Evolutionary conservation across 2,797 vertebrate species (phyloP).

Genomic region (Danio albolineatus): DNA sequence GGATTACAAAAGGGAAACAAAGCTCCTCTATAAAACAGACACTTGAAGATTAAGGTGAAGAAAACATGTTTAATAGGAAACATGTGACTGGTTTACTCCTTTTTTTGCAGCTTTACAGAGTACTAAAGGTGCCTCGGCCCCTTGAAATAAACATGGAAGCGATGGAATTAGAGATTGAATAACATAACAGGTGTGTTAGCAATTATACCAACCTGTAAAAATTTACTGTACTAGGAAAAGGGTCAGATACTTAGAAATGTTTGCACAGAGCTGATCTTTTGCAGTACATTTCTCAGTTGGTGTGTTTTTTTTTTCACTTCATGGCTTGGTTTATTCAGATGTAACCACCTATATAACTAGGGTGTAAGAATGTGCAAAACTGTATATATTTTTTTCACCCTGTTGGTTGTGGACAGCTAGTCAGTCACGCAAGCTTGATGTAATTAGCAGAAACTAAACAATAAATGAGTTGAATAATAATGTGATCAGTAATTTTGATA

Average conservation of each 20-base stretch:
- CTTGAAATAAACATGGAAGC: conserved; percentile 73
- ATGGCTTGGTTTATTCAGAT: conserved; percentile 55
- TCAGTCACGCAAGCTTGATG: not conserved
- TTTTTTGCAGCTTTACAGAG: conserved; percentile 58
- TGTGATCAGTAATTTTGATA: not conserved
- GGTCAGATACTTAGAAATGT: conserved; percentile 74
- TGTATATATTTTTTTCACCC: not conserved
- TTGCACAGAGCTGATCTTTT: conserved; percentile 74
- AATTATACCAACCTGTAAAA: conserved; percentile 80
- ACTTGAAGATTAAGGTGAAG: conserved; percentile 58
- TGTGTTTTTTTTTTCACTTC: conserved; percentile 58
- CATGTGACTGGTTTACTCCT: conserved; percentile 68
- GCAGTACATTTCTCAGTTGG: conserved; percentile 34
- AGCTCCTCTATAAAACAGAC: conserved; percentile 60
- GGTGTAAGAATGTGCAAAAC: not conserved
- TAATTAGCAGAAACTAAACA: not conserved
- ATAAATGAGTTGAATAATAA: not conserved
- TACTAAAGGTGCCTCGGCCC: conserved; percentile 62
- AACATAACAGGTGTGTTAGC: conserved; percentile 81
- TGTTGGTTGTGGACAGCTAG: not conserved
- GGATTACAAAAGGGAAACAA: conserved; percentile 46
- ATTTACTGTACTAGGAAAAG: conserved; percentile 73
- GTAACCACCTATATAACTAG: conserved; percentile 41
- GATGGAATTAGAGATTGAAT: conserved; percentile 63
- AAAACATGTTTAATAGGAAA: conserved; percentile 73